Evolutionary conservation across 1,140 invertebrate genomes (phyloP).

Genomic region (Nymphalis io): DNA sequence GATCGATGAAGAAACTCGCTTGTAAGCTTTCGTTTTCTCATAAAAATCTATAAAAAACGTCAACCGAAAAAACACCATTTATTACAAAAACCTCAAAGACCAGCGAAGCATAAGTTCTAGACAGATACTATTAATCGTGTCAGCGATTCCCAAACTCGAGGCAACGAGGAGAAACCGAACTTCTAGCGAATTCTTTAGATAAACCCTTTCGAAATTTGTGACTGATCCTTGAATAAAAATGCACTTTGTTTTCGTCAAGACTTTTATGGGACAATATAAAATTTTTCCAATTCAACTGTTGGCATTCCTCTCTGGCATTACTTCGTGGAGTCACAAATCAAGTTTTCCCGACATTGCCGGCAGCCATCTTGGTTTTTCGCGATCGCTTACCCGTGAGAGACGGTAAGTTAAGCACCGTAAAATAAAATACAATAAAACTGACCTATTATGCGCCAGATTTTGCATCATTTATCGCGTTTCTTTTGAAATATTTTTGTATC

Average conservation of each 20-base stretch:
- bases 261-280: slow-evolving; percentile 65
- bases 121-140: slow-evolving; percentile 27
- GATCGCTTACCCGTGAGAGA: slow-evolving; percentile 44
- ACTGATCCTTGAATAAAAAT: slow-evolving; percentile 39
- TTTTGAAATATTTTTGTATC: slow-evolving; percentile 12
- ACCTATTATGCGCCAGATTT: slow-evolving; percentile 20
- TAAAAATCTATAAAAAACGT: slow-evolving; percentile 16
- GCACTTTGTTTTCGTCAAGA: slow-evolving; percentile 51
- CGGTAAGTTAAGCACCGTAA: slow-evolving; percentile 38
- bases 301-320: slow-evolving; percentile 47
- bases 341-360: slow-evolving; percentile 47
- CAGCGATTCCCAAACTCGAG: slow-evolving; percentile 10
- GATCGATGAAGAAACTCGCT: not conserved
- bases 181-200: slow-evolving; percentile 11
- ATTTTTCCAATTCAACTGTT: slow-evolving; percentile 67
- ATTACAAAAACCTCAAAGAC: slow-evolving; percentile 27
- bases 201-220: slow-evolving; percentile 4
- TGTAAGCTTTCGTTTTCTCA: slow-evolving; percentile 15
- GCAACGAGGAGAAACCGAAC: slow-evolving; percentile 12
- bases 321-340: slow-evolving; percentile 57
- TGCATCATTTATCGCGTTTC: slow-evolving; percentile 24
- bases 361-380: slow-evolving; percentile 57
- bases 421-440: slow-evolving; percentile 33
- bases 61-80: slow-evolving; percentile 20
- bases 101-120: slow-evolving; percentile 18